Evolutionary conservation across 1,140 invertebrate species (phyloP).

Genomic region (Archegozetes longisetosus): DNA sequence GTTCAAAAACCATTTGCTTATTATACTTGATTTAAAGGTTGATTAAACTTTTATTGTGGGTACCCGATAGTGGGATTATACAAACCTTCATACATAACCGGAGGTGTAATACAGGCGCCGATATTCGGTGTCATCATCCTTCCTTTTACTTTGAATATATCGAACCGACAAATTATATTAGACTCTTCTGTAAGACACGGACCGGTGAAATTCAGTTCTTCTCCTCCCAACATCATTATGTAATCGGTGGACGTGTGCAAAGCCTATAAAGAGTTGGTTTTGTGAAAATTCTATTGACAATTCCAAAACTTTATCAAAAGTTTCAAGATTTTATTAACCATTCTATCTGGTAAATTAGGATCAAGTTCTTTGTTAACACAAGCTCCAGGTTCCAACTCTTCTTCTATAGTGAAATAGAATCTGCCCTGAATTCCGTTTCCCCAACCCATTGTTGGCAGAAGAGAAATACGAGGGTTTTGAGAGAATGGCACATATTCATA

Average conservation of each 20-base stretch:
- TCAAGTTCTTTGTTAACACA: constrained; percentile 37
- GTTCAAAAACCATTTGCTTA: too few species aligned
- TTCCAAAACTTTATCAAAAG: too few species aligned
- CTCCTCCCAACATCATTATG: constrained; percentile 87
- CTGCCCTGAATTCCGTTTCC: constrained; percentile 70
- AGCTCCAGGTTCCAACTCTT: constrained; percentile 74
- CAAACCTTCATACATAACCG: constrained; percentile 56
- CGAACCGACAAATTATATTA: constrained; percentile 51
- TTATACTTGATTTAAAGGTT: too few species aligned
- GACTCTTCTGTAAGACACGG: constrained; percentile 62
- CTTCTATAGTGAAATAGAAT: constrained; percentile 84
- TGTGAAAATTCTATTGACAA: constrained; percentile 30
- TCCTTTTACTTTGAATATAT: constrained; percentile 26
- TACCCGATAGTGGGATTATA: too few species aligned
- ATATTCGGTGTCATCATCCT: constrained; percentile 39
- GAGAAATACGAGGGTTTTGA: constrained; percentile 60
- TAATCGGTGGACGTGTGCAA: constrained; percentile 31
- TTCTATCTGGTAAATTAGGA: constrained; percentile 23
- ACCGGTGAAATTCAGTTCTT: constrained; percentile 82
- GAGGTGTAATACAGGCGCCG: constrained; percentile 72
- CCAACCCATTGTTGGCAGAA: constrained; percentile 62
- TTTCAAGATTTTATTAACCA: constrained; percentile 66
- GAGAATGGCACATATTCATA: constrained; percentile 82
- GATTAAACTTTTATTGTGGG: too few species aligned
- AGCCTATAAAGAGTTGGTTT: neutral